These are phyloP conservation scores for Eretmocerus hayati DNA, from an alignment of 2,888 invertebrate genomes.

Conservation along the genomic window DNA sequence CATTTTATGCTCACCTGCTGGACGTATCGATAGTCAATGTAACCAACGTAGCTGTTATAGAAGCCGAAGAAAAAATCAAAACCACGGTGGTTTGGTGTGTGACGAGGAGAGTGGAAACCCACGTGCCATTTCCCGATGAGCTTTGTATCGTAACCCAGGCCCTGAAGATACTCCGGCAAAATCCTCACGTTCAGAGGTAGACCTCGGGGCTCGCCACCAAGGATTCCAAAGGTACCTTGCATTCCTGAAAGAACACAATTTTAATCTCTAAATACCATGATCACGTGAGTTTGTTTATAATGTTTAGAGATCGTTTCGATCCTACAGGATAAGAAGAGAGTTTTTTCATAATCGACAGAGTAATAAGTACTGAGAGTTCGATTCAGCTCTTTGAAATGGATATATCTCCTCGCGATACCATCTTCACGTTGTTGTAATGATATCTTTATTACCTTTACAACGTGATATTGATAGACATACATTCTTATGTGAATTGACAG, in stretches of 20 bases:
- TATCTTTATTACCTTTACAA: too few relatives aligned
- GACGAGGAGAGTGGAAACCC: slow-evolving; percentile 52
- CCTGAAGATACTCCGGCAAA: slow-evolving; percentile 51
- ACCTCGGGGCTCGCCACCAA: slow-evolving; percentile 51
- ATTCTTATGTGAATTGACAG: too few relatives aligned
- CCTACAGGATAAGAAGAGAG: too few relatives aligned
- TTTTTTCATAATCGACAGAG: too few relatives aligned
- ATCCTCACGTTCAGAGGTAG: slow-evolving; percentile 49
- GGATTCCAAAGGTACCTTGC: slow-evolving; percentile 50
- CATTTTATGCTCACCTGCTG: slow-evolving; percentile 38
- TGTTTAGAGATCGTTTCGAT: too few relatives aligned
- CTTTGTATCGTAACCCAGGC: slow-evolving; percentile 51
- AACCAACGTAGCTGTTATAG: slow-evolving; percentile 77
- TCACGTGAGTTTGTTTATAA: too few relatives aligned
- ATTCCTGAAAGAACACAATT: slow-evolving; percentile 48
- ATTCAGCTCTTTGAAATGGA: too few relatives aligned
- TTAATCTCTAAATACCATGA: too few relatives aligned
- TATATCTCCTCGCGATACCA: too few relatives aligned
- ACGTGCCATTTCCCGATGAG: slow-evolving; percentile 58
- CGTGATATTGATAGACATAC: too few relatives aligned
- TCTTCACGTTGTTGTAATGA: too few relatives aligned
- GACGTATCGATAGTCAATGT: slow-evolving; percentile 61
- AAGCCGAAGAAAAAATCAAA: slow-evolving; percentile 82
- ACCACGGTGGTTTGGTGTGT: slow-evolving; percentile 67
- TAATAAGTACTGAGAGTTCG: too few relatives aligned